Evolutionary conservation across 2,113 vertebrate genomes (phyloP).

Genomic region (Prochilodus magdalenae): DNA sequence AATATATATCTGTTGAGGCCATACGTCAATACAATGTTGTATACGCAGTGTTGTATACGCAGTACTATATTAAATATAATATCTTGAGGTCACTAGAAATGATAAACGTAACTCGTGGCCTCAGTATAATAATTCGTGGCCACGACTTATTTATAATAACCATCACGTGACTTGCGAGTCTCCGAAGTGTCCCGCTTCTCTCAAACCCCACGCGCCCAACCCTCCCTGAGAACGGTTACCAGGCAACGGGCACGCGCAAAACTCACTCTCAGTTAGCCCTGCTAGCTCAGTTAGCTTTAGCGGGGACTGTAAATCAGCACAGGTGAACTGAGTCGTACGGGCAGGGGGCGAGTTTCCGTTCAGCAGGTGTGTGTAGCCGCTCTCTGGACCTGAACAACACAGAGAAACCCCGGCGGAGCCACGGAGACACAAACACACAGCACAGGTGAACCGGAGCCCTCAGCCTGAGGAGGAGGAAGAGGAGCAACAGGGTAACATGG

Average conservation of each 20-base stretch:
- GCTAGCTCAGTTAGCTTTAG: neutral
- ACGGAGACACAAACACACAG: conserved; percentile 15
- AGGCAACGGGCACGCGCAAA: conserved; percentile 21
- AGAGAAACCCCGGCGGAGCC: neutral
- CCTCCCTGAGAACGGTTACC: conserved; percentile 25
- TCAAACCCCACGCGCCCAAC: too few species aligned
- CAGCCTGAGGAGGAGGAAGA: neutral
- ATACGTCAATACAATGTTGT: too few species aligned
- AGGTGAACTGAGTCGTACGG: neutral
- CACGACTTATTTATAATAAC: too few species aligned
- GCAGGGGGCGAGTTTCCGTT: neutral
- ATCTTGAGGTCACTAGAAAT: too few species aligned
- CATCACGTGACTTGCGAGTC: too few species aligned
- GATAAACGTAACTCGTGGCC: too few species aligned
- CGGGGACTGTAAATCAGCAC: neutral
- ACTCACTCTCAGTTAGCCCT: too few species aligned
- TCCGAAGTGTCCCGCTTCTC: too few species aligned
- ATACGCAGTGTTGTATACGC: too few species aligned
- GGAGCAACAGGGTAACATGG: conserved; percentile 28
- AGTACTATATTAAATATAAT: too few species aligned
- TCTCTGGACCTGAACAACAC: neutral
- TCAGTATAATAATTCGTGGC: too few species aligned
- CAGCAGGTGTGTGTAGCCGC: neutral
- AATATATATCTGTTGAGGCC: too few species aligned
- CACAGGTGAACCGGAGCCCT: neutral